Evolutionary conservation across 2,888 invertebrate genomes (phyloP), one percentile per base, ranked within the genome.

Genomic region (Lycia hirtaria): DNA sequence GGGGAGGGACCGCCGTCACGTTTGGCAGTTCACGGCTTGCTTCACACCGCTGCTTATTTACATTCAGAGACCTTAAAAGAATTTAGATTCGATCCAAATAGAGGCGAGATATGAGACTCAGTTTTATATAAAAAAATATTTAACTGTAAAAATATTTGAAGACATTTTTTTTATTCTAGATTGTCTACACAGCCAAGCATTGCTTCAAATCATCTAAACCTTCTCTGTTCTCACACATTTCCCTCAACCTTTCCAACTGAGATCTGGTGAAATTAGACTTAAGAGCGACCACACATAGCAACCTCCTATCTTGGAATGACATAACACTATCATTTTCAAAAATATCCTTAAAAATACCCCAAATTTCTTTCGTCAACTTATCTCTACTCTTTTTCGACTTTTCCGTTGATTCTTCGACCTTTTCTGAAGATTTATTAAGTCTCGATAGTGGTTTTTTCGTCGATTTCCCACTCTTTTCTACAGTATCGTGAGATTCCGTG

Each of bases 171-270:
- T 14, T 24, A 40, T 12, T 1, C 9, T 43, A 43, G 0, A 28
- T 19, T 40, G 6, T 17, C 53, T 65, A 53, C 22, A 62, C 63
- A 60, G 41, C 59, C 55, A 87, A 69, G 63, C 87, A 88, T 38
- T 76, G 73, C 67, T 76, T 56, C 49, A 92, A 67, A 68, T 92
- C 92, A 1, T 61, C 65, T 45, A 92, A 76, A 49, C 82, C 76
- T 3, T 83, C 83, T 35, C 82, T 80, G 12, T 64, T 72, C 5
- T 71, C 75, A 64, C 92, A 92, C 58, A 92, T 62, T 53, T 90
- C 88, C 45, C 67, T 87, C 55, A 92, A 71, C 53, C 87, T 79
- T 14, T 81, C 83, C 60, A 88, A 69, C 54, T 92, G 92, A 60
- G 83, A 68, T 60, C 68, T 69, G 3, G 73, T 83, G 40, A 87